Base-by-base conservation (phyloP, 2,113 vertebrate genomes). In the Alces alces region DNA sequence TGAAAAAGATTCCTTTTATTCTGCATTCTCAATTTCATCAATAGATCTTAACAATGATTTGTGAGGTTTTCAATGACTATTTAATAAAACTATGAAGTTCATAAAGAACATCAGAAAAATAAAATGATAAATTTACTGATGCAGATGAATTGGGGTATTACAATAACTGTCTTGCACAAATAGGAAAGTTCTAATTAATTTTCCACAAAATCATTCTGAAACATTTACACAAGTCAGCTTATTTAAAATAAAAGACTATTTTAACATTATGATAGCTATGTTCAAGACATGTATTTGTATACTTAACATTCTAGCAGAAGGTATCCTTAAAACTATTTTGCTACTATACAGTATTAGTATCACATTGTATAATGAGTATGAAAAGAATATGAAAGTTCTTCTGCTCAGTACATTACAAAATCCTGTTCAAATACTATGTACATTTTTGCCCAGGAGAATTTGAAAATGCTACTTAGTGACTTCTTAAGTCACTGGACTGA, bases 211-310 rank as follows among this genome's bases (percentile, higher is more conserved):
- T 55, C 93, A 89, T 55, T 91, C n/a, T 95, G 83, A 95, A 61
- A 96, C 17, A 79, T 80, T 96, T 64, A 86, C 2, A 85, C 33
- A 96, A 91, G 86, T 87, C 55, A 79, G 8, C 11, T 86, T 54
- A 80, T 85, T 97, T 94, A 91, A 93, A 95, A 95, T 73, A 70
- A 93, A 93, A 96, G 89, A 93, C 52, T 70, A 10, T 95, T 89
- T 60, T 96, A 91, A 79, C 61, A 95, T 89, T 83, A 78, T 66
- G 93, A 89, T 17, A 91, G 36, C 28, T 73, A 47, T 64, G 25
- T 92, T 88, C 60, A 96, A 95, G 91, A 64, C 39, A 58, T n/a
- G 1, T 76, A 52, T 52, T 30, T 9, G 5, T 82, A 85, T 66
- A 73, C 6, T 79, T 86, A 93, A 91, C 80, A 94, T 70, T 92